These are phyloP conservation scores for Ctenoplectra terminalis DNA, from an alignment of 1,140 invertebrate genomes.

Conservation along the genomic window DNA sequence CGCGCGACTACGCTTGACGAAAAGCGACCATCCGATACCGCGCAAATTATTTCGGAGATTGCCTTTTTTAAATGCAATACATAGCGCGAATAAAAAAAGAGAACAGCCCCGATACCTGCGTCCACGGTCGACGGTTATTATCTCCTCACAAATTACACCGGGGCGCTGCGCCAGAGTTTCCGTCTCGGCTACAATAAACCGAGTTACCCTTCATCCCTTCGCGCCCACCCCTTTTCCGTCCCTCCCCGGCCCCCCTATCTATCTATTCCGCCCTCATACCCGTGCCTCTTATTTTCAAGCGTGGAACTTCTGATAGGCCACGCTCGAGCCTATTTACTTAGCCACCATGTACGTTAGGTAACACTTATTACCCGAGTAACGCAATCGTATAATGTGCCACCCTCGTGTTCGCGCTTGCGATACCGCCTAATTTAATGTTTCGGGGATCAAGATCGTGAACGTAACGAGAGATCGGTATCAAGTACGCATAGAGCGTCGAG, in stretches of 20 bases:
- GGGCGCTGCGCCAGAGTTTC: constrained; percentile 43
- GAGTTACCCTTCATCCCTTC: constrained; percentile 47
- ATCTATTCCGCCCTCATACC: not conserved
- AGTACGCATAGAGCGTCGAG: not conserved
- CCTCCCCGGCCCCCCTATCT: not conserved
- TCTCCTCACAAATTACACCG: constrained; percentile 68
- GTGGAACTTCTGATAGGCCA: constrained; percentile 59
- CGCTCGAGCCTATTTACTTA: constrained; percentile 58
- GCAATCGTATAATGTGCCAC: constrained; percentile 63
- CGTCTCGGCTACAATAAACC: constrained; percentile 63
- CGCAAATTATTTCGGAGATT: constrained; percentile 53
- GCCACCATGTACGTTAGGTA: constrained; percentile 60
- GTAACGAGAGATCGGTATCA: constrained; percentile 61
- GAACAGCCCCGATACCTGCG: constrained; percentile 30
- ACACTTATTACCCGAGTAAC: constrained; percentile 70
- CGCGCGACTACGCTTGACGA: not conserved
- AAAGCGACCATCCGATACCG: not conserved
- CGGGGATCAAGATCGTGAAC: constrained; percentile 54
- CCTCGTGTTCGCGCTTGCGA: constrained; percentile 54
- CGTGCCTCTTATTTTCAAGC: constrained; percentile 51
- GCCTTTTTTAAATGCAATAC: constrained; percentile 68
- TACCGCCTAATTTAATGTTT: constrained; percentile 64
- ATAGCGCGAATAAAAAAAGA: constrained; percentile 58
- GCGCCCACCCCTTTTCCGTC: not conserved
- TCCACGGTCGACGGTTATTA: constrained; percentile 60